phyloP scores from a whole-genome alignment of 2,113 vertebrate species.

The Eubucco bourcierii region DNA sequence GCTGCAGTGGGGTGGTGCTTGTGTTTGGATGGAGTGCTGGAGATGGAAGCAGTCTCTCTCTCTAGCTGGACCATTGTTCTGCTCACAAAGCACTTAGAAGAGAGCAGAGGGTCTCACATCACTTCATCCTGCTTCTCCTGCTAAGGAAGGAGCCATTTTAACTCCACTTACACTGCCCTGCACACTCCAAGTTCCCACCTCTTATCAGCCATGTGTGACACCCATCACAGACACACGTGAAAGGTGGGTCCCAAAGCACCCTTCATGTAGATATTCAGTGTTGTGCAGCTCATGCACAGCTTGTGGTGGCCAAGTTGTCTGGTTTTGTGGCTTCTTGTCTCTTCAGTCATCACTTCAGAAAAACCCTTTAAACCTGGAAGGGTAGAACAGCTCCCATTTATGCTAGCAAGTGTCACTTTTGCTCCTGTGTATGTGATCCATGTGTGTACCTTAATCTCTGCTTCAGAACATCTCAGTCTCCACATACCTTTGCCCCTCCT shows the following conservation, averaged over 20 bases:
- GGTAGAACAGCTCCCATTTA: background rate
- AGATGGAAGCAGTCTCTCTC: background rate
- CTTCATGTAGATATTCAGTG: accelerated
- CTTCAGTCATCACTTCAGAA: background rate
- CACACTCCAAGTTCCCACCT: background rate
- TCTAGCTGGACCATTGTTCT: background rate
- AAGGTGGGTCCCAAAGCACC: background rate
- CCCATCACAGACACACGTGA: accelerated
- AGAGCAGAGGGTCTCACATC: background rate
- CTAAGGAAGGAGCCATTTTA: background rate
- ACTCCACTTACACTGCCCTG: background rate
- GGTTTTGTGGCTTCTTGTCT: background rate
- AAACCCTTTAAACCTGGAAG: background rate
- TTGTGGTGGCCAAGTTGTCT: background rate
- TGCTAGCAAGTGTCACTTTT: background rate
- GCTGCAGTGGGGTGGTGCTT: accelerated
- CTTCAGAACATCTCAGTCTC: background rate
- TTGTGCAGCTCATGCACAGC: accelerated
- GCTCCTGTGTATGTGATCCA: accelerated
- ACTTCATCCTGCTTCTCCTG: background rate
- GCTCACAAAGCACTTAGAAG: background rate
- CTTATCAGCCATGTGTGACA: accelerated
- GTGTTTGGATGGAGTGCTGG: background rate
- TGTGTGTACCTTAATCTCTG: accelerated
- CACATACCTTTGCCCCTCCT: background rate